phyloP scores from a whole-genome alignment of 2,113 vertebrate genomes.

The Vombatus ursinus region DNA sequence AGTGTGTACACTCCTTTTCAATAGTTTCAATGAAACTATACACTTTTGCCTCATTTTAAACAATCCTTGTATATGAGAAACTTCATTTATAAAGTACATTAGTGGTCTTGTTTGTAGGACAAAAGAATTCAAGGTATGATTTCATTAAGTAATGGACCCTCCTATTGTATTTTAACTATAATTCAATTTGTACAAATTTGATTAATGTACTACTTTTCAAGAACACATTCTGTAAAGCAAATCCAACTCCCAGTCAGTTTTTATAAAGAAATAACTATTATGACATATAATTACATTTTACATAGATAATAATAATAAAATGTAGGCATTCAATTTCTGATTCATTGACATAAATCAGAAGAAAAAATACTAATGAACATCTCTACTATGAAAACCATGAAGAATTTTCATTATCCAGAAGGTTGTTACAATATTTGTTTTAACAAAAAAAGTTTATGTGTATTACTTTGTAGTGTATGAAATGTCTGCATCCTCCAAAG shows the following conservation, averaged over 20 bases:
- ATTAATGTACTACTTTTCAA: not conserved
- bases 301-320: not conserved
- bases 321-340: not conserved
- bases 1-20: not conserved
- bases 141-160: not conserved
- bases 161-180: not conserved
- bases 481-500: not conserved
- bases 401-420: not conserved
- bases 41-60: not conserved
- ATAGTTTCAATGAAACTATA: slow-evolving; percentile 7
- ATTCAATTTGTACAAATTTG: not conserved
- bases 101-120: not conserved
- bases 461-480: not conserved
- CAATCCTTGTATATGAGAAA: not conserved
- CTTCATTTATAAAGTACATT: not conserved
- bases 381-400: not conserved
- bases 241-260: not conserved
- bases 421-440: not conserved
- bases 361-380: not conserved
- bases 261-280: not conserved
- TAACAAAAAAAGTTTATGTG: not conserved
- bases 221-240: not conserved
- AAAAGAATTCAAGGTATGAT: not conserved
- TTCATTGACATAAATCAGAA: not conserved
- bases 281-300: not conserved